phyloP scores from a whole-genome alignment of 2,113 vertebrate genomes.

The Thunnus maccoyii region DNA sequence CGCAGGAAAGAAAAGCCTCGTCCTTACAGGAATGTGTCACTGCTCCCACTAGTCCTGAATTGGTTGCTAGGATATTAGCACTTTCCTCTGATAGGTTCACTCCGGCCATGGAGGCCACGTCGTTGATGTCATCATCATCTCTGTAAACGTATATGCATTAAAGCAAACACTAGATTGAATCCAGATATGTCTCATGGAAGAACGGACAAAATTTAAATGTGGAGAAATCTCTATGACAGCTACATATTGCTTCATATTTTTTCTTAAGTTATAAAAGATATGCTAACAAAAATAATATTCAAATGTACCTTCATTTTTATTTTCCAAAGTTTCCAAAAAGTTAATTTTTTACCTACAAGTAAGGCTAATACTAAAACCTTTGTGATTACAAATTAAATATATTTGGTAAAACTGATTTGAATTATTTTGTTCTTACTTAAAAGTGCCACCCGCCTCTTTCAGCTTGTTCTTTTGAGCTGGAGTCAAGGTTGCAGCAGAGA shows the following conservation, averaged over 20 bases:
- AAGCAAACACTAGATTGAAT: background rate
- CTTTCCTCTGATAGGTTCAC: conserved; percentile 97
- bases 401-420: background rate
- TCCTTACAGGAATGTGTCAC: conserved; percentile 97
- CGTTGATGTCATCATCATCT: conserved; percentile 98
- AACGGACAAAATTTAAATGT: background rate
- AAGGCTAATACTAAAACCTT: background rate
- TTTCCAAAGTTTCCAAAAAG: background rate
- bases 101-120: conserved; percentile 98
- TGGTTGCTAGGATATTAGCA: conserved; percentile 95
- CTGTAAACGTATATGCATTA: conserved; percentile 74
- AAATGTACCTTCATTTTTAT: background rate
- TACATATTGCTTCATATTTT: too few relatives aligned
- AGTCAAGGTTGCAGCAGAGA: conserved; percentile 85
- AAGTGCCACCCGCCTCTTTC: conserved; percentile 93
- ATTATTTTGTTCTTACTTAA: conserved; percentile 87
- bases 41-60: conserved; percentile 93
- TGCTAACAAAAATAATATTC: background rate
- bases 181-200: background rate
- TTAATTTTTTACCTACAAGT: background rate
- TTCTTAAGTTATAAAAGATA: background rate
- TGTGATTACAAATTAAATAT: background rate
- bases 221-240: background rate
- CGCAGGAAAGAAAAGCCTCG: conserved; percentile 91
- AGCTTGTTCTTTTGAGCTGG: conserved; percentile 92